These are phyloP conservation scores for Nowickia ferox DNA, from an alignment of 2,888 invertebrate species.

Conservation along the genomic window DNA sequence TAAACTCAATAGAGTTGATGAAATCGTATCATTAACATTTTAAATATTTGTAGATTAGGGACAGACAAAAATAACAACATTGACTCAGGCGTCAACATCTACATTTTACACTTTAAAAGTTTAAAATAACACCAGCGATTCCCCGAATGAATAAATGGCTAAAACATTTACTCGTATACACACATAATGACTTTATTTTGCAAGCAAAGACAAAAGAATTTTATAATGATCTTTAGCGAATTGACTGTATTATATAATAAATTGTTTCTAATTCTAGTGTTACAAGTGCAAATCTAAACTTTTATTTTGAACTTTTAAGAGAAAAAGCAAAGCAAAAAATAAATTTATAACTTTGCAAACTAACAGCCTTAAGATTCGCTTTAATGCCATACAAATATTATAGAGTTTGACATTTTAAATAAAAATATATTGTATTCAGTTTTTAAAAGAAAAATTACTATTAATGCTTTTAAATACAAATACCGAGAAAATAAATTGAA, in stretches of 20 bases:
- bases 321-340: slow-evolving; percentile 14
- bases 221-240: slow-evolving; percentile 62
- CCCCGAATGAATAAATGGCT: not conserved
- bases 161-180: slow-evolving; percentile 12
- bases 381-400: slow-evolving; percentile 62
- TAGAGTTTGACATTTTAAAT: slow-evolving; percentile 65
- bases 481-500: slow-evolving; percentile 17
- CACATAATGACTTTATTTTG: slow-evolving; percentile 67
- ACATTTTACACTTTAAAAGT: slow-evolving; percentile 42
- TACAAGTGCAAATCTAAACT: slow-evolving; percentile 50
- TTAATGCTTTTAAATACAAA: slow-evolving; percentile 22
- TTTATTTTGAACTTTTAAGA: not conserved
- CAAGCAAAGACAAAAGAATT: slow-evolving; percentile 59
- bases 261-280: slow-evolving; percentile 57
- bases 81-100: slow-evolving; percentile 13
- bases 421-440: slow-evolving; percentile 31
- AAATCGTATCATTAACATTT: slow-evolving; percentile 36
- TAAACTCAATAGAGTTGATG: slow-evolving; percentile 26
- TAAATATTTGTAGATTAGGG: slow-evolving; percentile 16
- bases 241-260: slow-evolving; percentile 52
- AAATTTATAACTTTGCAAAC: not conserved
- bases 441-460: slow-evolving; percentile 9
- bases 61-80: slow-evolving; percentile 7
- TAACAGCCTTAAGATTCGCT: slow-evolving; percentile 16
- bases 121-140: not conserved